A percentile compares a stretch with the other conserved stretches of the same genome.
These are phyloP conservation scores for Puma concolor DNA, from an alignment of 2,113 vertebrate genomes.

Conservation along the genomic window DNA sequence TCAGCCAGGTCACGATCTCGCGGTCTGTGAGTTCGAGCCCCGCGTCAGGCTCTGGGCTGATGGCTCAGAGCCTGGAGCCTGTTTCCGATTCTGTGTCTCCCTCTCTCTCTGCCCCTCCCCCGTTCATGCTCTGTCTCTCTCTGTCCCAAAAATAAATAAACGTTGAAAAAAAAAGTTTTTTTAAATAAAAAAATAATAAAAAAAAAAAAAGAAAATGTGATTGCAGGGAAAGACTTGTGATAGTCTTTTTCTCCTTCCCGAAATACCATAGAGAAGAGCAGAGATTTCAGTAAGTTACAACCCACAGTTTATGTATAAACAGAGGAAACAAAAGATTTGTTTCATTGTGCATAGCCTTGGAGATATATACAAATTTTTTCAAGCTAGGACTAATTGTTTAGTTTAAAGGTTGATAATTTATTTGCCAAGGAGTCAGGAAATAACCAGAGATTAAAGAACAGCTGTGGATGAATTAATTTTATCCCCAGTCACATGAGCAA, in stretches of 20 bases:
- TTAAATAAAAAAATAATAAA: no score
- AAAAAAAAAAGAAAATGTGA: neutral
- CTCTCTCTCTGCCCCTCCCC: no score
- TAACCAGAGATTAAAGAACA: constrained; percentile 74
- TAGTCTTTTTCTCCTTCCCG: neutral
- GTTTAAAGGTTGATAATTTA: constrained; percentile 73
- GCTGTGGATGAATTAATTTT: constrained; percentile 69
- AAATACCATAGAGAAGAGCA: constrained; percentile 7
- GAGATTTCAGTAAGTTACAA: constrained; percentile 28
- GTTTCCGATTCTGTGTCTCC: no score
- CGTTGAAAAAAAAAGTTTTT: no score
- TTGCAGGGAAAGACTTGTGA: neutral
- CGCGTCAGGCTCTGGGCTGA: no score
- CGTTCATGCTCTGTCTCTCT: no score
- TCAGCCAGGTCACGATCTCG: no score
- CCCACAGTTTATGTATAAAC: constrained; percentile 59
- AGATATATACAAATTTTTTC: constrained; percentile 55
- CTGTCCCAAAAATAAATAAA: no score
- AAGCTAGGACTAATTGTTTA: constrained; percentile 61
- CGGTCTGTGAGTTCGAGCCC: no score
- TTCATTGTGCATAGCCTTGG: constrained; percentile 42
- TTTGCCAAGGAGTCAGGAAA: constrained; percentile 69
- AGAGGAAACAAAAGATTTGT: constrained; percentile 68
- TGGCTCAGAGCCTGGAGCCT: no score
- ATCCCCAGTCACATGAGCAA: constrained; percentile 21